Conservation (phyloP, 1,140 invertebrate genomes). For the Aleiodes sp. region DNA sequence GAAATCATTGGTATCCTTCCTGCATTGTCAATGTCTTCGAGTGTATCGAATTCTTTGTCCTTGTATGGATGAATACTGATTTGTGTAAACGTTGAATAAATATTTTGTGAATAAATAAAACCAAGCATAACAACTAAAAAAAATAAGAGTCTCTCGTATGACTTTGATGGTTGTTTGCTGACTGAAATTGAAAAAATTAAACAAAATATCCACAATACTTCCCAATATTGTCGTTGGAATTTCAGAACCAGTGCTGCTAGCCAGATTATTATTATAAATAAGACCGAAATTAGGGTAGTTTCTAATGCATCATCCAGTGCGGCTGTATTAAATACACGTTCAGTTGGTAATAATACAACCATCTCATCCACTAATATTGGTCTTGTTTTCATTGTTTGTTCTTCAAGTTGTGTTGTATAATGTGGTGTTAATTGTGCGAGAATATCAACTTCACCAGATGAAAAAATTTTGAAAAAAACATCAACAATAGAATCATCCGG, state of each 20-base stretch:
- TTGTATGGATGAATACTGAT: background rate
- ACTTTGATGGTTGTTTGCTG: background rate
- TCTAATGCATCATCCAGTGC: background rate
- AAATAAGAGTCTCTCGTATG: background rate
- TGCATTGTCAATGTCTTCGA: background rate
- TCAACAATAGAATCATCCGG: background rate
- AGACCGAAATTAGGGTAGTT: background rate
- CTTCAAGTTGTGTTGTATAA: background rate
- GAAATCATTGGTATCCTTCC: background rate
- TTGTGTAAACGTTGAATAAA: background rate
- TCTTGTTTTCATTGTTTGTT: background rate
- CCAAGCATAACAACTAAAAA: background rate
- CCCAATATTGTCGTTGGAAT: background rate
- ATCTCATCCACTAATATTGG: background rate
- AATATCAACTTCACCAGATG: background rate
- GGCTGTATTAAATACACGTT: background rate
- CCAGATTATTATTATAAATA: background rate
- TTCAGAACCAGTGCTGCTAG: background rate
- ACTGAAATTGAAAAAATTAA: background rate
- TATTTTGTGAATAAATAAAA: background rate
- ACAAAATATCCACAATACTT: background rate
- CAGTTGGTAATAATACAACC: background rate
- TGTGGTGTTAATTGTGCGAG: background rate
- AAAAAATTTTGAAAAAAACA: background rate
- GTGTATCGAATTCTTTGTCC: background rate